phyloP scores from a whole-genome alignment of 92 coral and sea anemone species.

The Parazoanthus atlanticus region DNA sequence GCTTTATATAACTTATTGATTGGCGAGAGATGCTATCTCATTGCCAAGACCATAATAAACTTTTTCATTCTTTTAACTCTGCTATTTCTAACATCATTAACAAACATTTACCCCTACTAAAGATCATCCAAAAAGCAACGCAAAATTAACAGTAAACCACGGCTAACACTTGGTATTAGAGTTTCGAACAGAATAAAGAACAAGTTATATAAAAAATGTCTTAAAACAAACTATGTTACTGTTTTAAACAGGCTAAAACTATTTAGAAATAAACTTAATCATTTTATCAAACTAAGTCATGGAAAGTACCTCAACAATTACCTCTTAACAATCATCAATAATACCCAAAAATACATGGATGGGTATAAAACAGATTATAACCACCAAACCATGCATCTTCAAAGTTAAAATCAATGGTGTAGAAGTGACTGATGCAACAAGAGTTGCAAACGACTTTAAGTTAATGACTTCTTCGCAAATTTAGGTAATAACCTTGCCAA shows the following conservation, averaged over 20 bases:
- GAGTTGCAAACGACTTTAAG: background rate
- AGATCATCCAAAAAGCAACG: conserved; percentile 21
- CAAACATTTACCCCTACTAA: conserved; percentile 44
- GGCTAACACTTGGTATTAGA: conserved; percentile 51
- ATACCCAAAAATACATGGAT: background rate
- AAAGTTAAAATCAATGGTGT: background rate
- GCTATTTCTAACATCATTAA: conserved; percentile 21
- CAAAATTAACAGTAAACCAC: conserved; percentile 46
- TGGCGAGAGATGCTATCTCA: too few relatives aligned
- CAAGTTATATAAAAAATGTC: conserved; percentile 31
- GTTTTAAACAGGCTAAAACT: conserved; percentile 37
- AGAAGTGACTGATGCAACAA: too few relatives aligned
- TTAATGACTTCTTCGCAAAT: background rate
- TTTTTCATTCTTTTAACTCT: background rate
- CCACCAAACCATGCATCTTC: background rate
- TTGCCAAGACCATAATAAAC: too few relatives aligned
- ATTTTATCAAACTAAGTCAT: too few relatives aligned
- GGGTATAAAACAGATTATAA: conserved; percentile 54
- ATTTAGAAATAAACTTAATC: conserved; percentile 52
- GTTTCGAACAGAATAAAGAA: conserved; percentile 41
- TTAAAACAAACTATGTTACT: conserved; percentile 36
- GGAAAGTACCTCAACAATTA: too few relatives aligned
- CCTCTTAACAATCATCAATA: background rate
- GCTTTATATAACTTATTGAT: too few relatives aligned
- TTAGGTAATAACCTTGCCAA: background rate